Conservation (phyloP, 2,888 invertebrate species). For the Latheticus oryzae region DNA sequence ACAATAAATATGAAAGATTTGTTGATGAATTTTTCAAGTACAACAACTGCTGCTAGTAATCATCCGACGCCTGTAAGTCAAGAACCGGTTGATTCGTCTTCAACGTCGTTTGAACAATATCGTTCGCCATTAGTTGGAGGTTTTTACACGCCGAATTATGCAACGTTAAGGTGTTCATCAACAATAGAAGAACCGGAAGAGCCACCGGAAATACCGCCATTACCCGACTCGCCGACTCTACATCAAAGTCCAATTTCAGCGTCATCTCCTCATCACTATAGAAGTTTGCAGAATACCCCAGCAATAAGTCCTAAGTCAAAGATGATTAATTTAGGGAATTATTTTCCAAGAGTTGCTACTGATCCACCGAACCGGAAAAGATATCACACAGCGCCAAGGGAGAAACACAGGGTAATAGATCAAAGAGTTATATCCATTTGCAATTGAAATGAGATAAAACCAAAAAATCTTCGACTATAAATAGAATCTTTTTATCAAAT, state of each 20-base stretch:
- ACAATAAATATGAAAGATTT: conserved; percentile 77
- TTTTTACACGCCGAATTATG: conserved; percentile 68
- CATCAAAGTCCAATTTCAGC: conserved; percentile 58
- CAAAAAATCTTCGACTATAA: no score
- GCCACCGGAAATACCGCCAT: conserved; percentile 61
- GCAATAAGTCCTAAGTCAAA: conserved; percentile 62
- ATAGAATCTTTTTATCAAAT: no score
- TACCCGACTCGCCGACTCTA: conserved; percentile 59
- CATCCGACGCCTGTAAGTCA: conserved; percentile 64
- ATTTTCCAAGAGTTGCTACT: conserved; percentile 62
- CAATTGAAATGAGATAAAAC: no score
- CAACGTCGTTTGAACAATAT: conserved; percentile 67
- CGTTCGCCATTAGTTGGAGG: conserved; percentile 68
- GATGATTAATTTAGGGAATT: conserved; percentile 63
- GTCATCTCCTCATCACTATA: conserved; percentile 60
- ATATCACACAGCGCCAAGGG: conserved; percentile 71
- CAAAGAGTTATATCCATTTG: no score
- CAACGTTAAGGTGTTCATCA: conserved; percentile 62
- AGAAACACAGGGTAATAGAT: conserved; percentile 68
- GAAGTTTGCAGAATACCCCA: conserved; percentile 63
- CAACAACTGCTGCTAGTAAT: conserved; percentile 63
- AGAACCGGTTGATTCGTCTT: conserved; percentile 60
- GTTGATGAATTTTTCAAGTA: conserved; percentile 70
- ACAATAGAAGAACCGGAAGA: conserved; percentile 54
- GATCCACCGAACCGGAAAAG: conserved; percentile 68